A percentile compares a stretch with the other conserved stretches of the same genome.
These are phyloP conservation scores for Caenorhabditis brenneri DNA, from an alignment of 1,140 invertebrate genomes.

Conservation along the genomic window DNA sequence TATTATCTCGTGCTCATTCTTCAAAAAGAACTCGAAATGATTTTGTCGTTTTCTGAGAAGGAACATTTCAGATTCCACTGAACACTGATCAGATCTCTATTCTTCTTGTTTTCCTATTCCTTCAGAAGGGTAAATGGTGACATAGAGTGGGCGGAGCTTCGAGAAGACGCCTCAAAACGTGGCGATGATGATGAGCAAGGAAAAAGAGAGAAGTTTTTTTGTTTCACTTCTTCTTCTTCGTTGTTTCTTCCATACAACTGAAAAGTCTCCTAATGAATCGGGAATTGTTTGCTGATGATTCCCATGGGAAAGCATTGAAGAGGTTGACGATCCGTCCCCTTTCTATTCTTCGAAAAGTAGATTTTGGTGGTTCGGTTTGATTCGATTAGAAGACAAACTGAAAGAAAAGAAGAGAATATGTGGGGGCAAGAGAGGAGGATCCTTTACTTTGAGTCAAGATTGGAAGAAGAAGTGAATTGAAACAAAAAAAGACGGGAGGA, in stretches of 20 bases:
- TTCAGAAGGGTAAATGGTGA: neutral
- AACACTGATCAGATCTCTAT: neutral
- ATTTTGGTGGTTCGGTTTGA: conserved; percentile 34
- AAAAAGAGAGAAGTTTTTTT: neutral
- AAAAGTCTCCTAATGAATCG: conserved; percentile 32
- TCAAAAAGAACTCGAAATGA: no score
- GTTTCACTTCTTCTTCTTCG: neutral
- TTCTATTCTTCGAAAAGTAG: conserved; percentile 37
- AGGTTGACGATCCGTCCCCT: neutral
- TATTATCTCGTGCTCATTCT: no score
- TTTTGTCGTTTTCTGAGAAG: conserved; percentile 2
- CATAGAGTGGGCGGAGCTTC: neutral
- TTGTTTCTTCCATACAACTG: neutral
- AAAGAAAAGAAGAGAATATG: neutral
- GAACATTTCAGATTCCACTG: no score
- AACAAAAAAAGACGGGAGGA: neutral
- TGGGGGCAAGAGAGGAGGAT: neutral
- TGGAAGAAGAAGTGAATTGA: neutral
- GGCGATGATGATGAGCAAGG: neutral
- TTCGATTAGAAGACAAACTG: conserved; percentile 3
- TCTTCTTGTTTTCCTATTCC: neutral
- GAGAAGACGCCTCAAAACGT: neutral
- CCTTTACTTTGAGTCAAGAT: neutral
- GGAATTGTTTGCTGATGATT: conserved; percentile 24
- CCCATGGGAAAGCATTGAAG: neutral